A percentile compares a stretch with the other conserved stretches of the same genome.
These are phyloP conservation scores for Branchipolynoe longqiensis DNA, from an alignment of 2,888 invertebrate genomes.

Conservation along the genomic window DNA sequence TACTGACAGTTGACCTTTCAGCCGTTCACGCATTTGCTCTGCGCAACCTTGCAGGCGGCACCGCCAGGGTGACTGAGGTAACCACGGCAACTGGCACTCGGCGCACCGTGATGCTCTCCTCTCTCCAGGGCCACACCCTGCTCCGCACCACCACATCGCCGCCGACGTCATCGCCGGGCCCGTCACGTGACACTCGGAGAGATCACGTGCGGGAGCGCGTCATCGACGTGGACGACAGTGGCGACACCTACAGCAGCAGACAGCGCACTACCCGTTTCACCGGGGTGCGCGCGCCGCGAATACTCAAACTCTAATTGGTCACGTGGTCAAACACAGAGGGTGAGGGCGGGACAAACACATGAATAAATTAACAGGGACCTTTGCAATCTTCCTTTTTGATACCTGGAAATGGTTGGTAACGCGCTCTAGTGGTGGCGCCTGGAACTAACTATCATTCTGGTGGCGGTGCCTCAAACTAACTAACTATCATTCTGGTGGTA, in stretches of 20 bases:
- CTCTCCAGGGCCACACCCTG: constrained; percentile 45
- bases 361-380: too few species aligned
- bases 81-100: constrained; percentile 1
- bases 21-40: too few species aligned
- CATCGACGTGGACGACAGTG: neutral
- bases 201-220: neutral
- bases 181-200: neutral
- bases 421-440: too few species aligned
- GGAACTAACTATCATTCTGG: too few species aligned
- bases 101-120: constrained; percentile 42
- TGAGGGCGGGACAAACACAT: too few species aligned
- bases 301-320: constrained; percentile 28
- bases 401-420: too few species aligned
- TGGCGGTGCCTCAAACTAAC: too few species aligned
- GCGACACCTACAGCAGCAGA: constrained; percentile 11
- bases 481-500: too few species aligned
- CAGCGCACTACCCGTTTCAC: constrained; percentile 30
- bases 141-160: constrained; percentile 25
- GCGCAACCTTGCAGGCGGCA: too few species aligned
- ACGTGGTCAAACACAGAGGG: neutral
- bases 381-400: too few species aligned
- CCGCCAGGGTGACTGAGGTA: too few species aligned
- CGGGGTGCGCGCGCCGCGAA: constrained; percentile 11
- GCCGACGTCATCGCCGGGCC: neutral
- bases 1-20: too few species aligned